Base-by-base conservation (phyloP, 2,888 invertebrate species). In the Drosophila nr. medialis region DNA sequence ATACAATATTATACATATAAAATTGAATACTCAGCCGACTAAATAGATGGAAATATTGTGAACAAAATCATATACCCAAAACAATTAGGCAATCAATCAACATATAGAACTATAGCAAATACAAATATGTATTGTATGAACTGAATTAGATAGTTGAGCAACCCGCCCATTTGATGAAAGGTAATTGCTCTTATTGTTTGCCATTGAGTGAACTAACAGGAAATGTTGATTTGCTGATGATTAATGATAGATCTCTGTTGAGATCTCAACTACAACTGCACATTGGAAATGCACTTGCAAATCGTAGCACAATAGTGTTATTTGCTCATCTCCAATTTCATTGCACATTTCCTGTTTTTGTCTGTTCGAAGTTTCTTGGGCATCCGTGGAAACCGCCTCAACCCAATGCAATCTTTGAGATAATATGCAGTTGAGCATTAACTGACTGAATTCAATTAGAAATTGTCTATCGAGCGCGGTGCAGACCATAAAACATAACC, bases 301-400 rank as follows among this genome's bases (percentile, higher is more conserved):
- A 73, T 67, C 61, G 24, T 5, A 59, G 29, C 24, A 36, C 49
- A 68, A 62, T 54, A 42, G 29, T 48, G 24, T 34, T 48, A 62
- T 73, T 64, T 40, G 55, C 60, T 32, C 59, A 64, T 61, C 70
- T 77, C 42, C 53, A 10, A 49, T 79, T 77, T 70, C 75, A 79
- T 70, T 70, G 58, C 70, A 70, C 75, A 66, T 70, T 77, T 77
- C 77, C 77, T 72, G 77, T 60, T 54, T 24, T 45, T 45, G 67
- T 77, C 72, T 53, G 8, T 49, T 56, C 18, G 32, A 32, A 36
- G 53, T n/a, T 38, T 32, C 13, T 27, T 18, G 11, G 21, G n/a
- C 24, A 40, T 63, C 51, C 40, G n/a, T 45, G 30, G 60, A 27
- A 40, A 49, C 54, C 48, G 51, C 59, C 63, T 63, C 30, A 50